Conservation (phyloP, 1,140 invertebrate species). For the Scylla paramamosain region DNA sequence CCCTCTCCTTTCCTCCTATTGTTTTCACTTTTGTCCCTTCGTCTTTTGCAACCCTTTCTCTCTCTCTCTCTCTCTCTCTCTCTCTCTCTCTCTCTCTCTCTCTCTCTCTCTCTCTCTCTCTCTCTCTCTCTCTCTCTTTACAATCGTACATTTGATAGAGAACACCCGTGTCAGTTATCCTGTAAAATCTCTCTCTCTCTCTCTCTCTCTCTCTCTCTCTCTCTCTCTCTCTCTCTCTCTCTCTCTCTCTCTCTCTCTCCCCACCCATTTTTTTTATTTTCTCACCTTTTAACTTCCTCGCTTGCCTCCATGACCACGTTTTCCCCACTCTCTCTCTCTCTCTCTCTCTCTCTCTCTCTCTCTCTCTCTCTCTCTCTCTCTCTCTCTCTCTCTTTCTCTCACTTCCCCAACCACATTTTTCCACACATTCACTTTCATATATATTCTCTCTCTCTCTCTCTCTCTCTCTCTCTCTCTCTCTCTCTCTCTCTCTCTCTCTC, state of each 20-base stretch:
- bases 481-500: neutral
- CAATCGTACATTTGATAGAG: no score
- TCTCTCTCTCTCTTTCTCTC: neutral
- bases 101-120: neutral
- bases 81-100: neutral
- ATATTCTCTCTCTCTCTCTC: neutral
- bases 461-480: slow-evolving; percentile 10
- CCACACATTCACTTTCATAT: neutral
- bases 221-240: slow-evolving; percentile 29
- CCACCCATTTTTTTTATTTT: neutral
- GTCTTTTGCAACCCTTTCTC: neutral
- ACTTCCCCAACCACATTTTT: neutral
- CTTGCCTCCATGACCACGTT: no score
- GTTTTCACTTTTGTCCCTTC: no score
- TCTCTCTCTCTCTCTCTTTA: neutral
- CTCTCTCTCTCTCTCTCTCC: neutral
- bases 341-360: neutral
- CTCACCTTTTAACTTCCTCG: no score
- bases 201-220: slow-evolving; percentile 29
- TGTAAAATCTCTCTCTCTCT: neutral
- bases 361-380: slow-evolving; percentile 1
- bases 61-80: neutral
- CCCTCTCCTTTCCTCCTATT: no score
- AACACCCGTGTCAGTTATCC: no score
- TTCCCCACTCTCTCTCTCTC: neutral